Conservation (phyloP, 1,140 invertebrate genomes). For the Catajapyx aquilonaris region DNA sequence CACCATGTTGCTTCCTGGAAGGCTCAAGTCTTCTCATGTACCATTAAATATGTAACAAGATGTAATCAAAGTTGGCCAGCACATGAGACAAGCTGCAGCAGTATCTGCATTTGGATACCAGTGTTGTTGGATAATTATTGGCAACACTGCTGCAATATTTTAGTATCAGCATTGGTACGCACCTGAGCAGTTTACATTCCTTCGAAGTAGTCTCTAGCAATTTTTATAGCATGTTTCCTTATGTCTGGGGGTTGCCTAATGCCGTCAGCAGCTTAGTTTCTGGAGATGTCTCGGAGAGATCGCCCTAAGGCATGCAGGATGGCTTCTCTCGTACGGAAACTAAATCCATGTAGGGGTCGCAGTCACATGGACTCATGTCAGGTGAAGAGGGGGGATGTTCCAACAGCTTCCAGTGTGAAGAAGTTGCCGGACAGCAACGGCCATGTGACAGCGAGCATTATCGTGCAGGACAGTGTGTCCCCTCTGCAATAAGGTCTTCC, state of each 20-base stretch:
- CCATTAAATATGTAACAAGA: too few relatives aligned
- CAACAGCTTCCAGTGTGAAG: not conserved
- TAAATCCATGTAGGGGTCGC: not conserved
- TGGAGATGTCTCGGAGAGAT: not conserved
- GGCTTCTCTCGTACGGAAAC: not conserved
- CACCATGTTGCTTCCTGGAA: too few relatives aligned
- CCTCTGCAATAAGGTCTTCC: not conserved
- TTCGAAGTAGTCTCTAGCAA: not conserved
- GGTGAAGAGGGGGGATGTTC: not conserved
- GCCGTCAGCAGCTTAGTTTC: not conserved
- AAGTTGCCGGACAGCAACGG: not conserved
- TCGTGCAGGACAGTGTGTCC: not conserved
- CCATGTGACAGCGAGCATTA: too few relatives aligned
- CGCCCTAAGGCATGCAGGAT: not conserved
- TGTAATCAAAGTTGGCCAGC: too few relatives aligned
- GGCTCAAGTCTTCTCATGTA: too few relatives aligned
- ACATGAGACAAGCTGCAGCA: too few relatives aligned
- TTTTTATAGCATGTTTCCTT: not conserved
- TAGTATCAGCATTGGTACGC: too few relatives aligned
- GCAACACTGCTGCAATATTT: too few relatives aligned
- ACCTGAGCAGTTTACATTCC: not conserved
- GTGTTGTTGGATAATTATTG: too few relatives aligned
- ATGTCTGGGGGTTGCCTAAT: not conserved
- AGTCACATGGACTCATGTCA: not conserved
- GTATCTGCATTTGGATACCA: too few relatives aligned